Evolutionary conservation across 2,797 vertebrate genomes (phyloP), one percentile per base, ranked within the genome.

Genomic region (Epinephelus coioides): DNA sequence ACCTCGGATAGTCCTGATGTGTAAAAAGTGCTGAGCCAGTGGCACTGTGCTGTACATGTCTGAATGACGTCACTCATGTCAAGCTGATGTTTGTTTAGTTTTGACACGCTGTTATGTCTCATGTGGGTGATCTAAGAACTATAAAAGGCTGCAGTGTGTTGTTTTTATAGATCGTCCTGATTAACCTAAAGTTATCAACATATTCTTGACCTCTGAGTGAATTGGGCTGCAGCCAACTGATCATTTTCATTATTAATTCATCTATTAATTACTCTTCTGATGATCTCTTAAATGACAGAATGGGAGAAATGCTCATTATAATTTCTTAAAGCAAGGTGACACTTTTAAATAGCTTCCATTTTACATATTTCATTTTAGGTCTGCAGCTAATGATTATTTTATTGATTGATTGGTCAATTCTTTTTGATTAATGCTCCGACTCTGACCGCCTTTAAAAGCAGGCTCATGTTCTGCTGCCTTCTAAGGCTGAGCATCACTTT

Each of bases 21-120:
- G 71, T 84, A 61, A 66, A 44, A 78, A 84, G 56, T 70, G 84
- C 76, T 83, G 88, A 89, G 65, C 50, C 65, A 56, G 54, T 8
- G 18, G 65, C 50, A 8, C 25, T 73, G 64, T 17, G 3, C 25
- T 27, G 60, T 18, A 62, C 70, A 51, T 13, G 54, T 59, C 25
- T 46, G 60, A 65, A 53, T 61, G 59, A 66, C 50, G 18, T 47
- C 43, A 46, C 76, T 50, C 70, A 17, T 19, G 13, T 71, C 63
- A 49, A 47, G 61, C 2, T 59, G 70, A 68, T 34, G 53, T 10
- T 62, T n/a, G 3, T 49, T 76, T 38, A 34, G n/a, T n/a, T 65
- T 49, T 54, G 40, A 23, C 30, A 23, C 6, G 30, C 12, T 23
- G 40, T 47, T 60, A 19, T 25, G 19, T 46, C 19, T 67, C n/a